These are phyloP conservation scores for Melinaea menophilus DNA, from an alignment of 2,888 invertebrate genomes.

Conservation along the genomic window DNA sequence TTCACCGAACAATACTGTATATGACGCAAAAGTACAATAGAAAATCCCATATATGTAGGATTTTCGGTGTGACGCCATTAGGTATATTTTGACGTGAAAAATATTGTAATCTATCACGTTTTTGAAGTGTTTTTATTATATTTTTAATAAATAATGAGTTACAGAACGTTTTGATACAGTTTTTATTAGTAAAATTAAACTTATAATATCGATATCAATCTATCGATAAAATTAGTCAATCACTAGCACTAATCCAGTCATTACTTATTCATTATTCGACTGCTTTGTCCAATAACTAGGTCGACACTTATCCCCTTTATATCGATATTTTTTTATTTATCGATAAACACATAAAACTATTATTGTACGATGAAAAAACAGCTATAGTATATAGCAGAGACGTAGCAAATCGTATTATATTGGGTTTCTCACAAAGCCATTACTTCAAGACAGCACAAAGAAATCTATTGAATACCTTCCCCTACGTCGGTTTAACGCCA, in stretches of 20 bases:
- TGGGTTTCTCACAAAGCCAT: conserved; percentile 27
- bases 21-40: conserved; percentile 37
- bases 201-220: too few relatives aligned
- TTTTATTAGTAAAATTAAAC: too few relatives aligned
- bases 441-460: conserved; percentile 35
- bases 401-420: conserved; percentile 8
- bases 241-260: too few relatives aligned
- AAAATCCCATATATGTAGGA: conserved; percentile 32
- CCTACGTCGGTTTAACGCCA: conserved; percentile 38
- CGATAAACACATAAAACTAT: too few relatives aligned
- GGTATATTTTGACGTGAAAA: conserved; percentile 17
- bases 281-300: too few relatives aligned
- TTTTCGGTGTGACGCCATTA: conserved; percentile 28
- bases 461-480: conserved; percentile 39
- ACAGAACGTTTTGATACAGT: too few relatives aligned
- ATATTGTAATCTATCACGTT: background rate
- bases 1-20: conserved; percentile 43
- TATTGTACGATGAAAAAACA: background rate
- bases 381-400: background rate
- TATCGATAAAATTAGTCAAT: too few relatives aligned
- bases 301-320: too few relatives aligned
- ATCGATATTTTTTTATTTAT: too few relatives aligned
- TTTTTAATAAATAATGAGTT: too few relatives aligned
- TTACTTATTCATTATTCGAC: too few relatives aligned
- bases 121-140: too few relatives aligned